Conservation (phyloP, 1,140 invertebrate genomes). For the Bacillus rossius region DNA sequence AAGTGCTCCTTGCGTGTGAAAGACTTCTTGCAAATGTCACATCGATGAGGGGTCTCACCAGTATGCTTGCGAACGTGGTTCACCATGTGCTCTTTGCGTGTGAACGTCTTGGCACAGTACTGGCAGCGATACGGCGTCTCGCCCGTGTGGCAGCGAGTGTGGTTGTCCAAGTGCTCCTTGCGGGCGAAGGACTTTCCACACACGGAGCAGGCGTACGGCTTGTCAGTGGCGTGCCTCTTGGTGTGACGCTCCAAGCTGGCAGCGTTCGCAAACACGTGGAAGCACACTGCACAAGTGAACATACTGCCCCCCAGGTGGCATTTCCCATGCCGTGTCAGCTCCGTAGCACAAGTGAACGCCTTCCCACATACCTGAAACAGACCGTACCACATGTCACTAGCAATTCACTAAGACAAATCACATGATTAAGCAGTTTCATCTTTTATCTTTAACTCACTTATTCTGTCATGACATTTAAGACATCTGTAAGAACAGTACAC, state of each 20-base stretch:
- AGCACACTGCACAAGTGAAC: slow-evolving; percentile 67
- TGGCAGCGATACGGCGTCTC: slow-evolving; percentile 47
- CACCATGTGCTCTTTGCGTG: slow-evolving; percentile 56
- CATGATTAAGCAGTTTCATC: too few relatives aligned
- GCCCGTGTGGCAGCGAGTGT: slow-evolving; percentile 32
- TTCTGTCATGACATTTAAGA: too few relatives aligned
- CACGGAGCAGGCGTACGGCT: slow-evolving; percentile 72
- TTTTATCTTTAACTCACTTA: too few relatives aligned
- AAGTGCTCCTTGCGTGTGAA: slow-evolving; percentile 24
- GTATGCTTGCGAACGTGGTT: slow-evolving; percentile 47
- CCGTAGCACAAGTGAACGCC: slow-evolving; percentile 67
- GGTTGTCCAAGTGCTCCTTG: slow-evolving; percentile 25
- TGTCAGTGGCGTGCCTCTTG: slow-evolving; percentile 72
- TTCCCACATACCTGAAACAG: slow-evolving; percentile 61
- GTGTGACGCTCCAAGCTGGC: slow-evolving; percentile 64
- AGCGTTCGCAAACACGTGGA: slow-evolving; percentile 68
- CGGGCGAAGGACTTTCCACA: slow-evolving; percentile 28
- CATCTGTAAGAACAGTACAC: too few relatives aligned
- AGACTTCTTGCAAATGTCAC: slow-evolving; percentile 23
- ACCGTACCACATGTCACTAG: too few relatives aligned
- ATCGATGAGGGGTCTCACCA: slow-evolving; percentile 41
- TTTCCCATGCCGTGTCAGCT: slow-evolving; percentile 72
- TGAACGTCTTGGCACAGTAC: slow-evolving; percentile 80
- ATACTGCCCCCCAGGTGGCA: slow-evolving; percentile 70
- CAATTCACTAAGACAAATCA: too few relatives aligned